phyloP scores from a whole-genome alignment of 92 coral and sea anemone species.

The Palythoa grandiflora region DNA sequence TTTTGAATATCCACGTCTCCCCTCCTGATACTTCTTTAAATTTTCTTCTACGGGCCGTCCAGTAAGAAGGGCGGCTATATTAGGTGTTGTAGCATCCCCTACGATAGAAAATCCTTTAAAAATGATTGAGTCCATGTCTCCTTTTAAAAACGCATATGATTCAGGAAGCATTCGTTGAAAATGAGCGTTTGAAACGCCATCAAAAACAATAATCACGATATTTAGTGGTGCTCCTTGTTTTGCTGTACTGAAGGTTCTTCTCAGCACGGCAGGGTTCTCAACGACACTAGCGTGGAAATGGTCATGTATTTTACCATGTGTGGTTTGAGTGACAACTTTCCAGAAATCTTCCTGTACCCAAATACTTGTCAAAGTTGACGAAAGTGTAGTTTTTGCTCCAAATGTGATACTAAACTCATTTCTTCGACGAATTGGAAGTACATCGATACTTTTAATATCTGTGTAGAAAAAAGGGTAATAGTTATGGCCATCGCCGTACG shows the following conservation, averaged over 20 bases:
- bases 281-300: conserved; percentile 74
- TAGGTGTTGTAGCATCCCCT: conserved; percentile 78
- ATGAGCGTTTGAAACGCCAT: conserved; percentile 80
- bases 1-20: conserved; percentile 62
- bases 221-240: conserved; percentile 60
- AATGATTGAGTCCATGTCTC: conserved; percentile 59
- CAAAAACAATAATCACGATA: conserved; percentile 67
- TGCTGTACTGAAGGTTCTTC: conserved; percentile 44
- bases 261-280: conserved; percentile 66
- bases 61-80: conserved; percentile 72
- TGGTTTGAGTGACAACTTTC: conserved; percentile 39
- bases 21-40: conserved; percentile 53
- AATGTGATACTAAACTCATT: conserved; percentile 5
- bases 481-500: too few species aligned
- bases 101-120: conserved; percentile 76
- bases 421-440: conserved; percentile 30
- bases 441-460: conserved; percentile 18
- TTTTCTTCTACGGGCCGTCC: conserved; percentile 60
- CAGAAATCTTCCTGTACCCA: conserved; percentile 63
- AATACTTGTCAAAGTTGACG: neutral
- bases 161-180: conserved; percentile 80
- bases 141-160: conserved; percentile 59
- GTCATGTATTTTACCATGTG: conserved; percentile 31
- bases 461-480: neutral
- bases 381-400: conserved; percentile 24